Base-by-base conservation (phyloP, 2,888 invertebrate genomes). In the Smittia sp. region DNA sequence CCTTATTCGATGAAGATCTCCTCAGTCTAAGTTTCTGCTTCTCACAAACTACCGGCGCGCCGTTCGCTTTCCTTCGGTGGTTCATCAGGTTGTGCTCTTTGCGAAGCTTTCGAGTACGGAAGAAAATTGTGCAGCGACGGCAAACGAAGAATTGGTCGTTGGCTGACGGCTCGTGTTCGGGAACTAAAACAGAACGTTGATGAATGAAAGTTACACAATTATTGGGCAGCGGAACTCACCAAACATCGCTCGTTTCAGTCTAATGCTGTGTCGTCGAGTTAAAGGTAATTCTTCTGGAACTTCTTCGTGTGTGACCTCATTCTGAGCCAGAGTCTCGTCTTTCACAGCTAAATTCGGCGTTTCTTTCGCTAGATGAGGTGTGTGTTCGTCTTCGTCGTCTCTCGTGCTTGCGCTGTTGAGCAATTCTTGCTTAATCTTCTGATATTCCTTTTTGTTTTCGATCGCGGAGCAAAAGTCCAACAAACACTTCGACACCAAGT, bases 61-160 rank as follows among this genome's bases (percentile, higher is more conserved):
- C 41, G 20, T 38, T 22, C 15, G 7, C 13, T 22, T 69, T 69
- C 6, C 54, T 52, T 27, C 54, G 25, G 11, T 69, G 69, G 20
- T 54, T n/a, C 4, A 54, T 11, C 25, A 39, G n/a, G n/a, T 69
- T 69, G 52, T 69, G 69, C 9, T 52, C 25, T 54, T 69, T 69
- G 27, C 69, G 69, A 69, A 69, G 41, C 18, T 54, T 52, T 9
- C 54, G 52, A 15, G 52, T 27, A 18, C 25, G 41, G 13, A 69
- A 69, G 11, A 69, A 69, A 15, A 69, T 69, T 15, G 27, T 69
- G 18, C 69, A 69, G 4, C 69, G 69, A 4, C 69, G 54, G 7
- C 69, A 69, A 1, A 69, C 27, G 0, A 69, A 22, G 20, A 52
- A 69, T 18, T 69, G 27, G 27, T 69, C 69, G 1, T 1, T 54